Base-by-base conservation (phyloP, 2,113 vertebrate genomes). In the Alligator mississippiensis region DNA sequence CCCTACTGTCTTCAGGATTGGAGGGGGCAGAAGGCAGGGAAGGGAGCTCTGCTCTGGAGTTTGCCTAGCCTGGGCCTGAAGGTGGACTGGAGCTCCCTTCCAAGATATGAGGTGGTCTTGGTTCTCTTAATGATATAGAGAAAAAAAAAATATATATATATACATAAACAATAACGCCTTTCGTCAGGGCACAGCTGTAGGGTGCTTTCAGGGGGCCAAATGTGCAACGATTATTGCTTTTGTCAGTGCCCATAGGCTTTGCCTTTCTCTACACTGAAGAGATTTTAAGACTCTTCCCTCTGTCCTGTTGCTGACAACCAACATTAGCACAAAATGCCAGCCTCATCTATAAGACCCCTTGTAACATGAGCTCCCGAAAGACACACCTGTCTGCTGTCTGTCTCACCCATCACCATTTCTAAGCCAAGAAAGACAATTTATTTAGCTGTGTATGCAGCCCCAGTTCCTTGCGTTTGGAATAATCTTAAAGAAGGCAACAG, bases 321-420 rank as follows among this genome's bases (percentile, higher is more conserved):
- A 19, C 30, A 8, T 70, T 30, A 21, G 66, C n/a, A 63, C 62
- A 87, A 83, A 5, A 1, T 30, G 24, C 2, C 18, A 4, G 2
- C 9, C 5, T 4, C 55, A 27, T 5, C 25, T 30, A n/a, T 60
- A 47, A 70, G 12, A 1, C 12, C 0, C 12, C 3, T 13, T 74
- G 15, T 34, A 47, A 59, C 2, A 87, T 77, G 58, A 5, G 58
- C 13, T 66, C 63, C 27, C 54, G 25, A 24, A 34, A 81, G 4
- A 2, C 15, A 34, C 1, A n/a, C 55, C 30, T 3, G 1, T 5
- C 0, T 0, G 2, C 19, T 76, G 38, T 9, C 16, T 6, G 64
- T 57, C 27, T 85, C 72, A 72, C 22, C 68, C 30, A 22, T 34
- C 38, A 11, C 2, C n/a, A 38, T 72, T 38, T 72, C 68, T 6